Base-by-base conservation (phyloP, 1,140 invertebrate genomes). In the Dreissena polymorpha region DNA sequence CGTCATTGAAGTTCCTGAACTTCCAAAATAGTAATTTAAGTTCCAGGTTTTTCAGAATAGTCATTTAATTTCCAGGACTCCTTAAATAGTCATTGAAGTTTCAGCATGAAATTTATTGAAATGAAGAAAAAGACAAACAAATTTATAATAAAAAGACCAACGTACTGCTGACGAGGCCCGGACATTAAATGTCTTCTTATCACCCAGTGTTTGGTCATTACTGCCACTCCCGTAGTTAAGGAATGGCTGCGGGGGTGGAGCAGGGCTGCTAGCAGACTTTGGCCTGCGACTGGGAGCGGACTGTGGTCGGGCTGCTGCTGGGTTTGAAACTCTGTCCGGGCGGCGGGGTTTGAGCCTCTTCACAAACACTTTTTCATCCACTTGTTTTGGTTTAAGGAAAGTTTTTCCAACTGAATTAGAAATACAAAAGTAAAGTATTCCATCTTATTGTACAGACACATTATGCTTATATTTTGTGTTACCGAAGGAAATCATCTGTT, bases 131-230 rank as follows among this genome's bases (percentile, higher is more conserved):
- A 39, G 39, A 39, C 39, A 39, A 39, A 8, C 2, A 39, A 2
- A 6, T n/a, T 60, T 6, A 60, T 60, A 18, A 60, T 60, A 5
- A 18, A 60, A 6, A n/a, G 21, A 23, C 21, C 2, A 60, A 64
- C 79, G 64, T 74, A 82, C 79, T 51, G 79, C 79, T 2, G 69
- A 73, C 21, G 79, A 72, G 14, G 79, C 79, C 39, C 70, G 50
- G 23, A 82, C 57, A 72, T 82, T 82, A 21, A 82, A 82, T 53
- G 79, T 82, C 49, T 82, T 82, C 68, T 74, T 82, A 21, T 82
- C 64, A 18, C 79, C 79, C 10, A 72, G 49, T 18, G 29, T 51
- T 29, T 14, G 27, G 50, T 82, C 49, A 0, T 16, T 23, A 3
- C 70, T n/a, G 53, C 79, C 79, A 82, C 68, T 1, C 16, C 79